These are phyloP conservation scores for Pelobates fuscus DNA, from an alignment of 2,113 vertebrate genomes.

Conservation along the genomic window DNA sequence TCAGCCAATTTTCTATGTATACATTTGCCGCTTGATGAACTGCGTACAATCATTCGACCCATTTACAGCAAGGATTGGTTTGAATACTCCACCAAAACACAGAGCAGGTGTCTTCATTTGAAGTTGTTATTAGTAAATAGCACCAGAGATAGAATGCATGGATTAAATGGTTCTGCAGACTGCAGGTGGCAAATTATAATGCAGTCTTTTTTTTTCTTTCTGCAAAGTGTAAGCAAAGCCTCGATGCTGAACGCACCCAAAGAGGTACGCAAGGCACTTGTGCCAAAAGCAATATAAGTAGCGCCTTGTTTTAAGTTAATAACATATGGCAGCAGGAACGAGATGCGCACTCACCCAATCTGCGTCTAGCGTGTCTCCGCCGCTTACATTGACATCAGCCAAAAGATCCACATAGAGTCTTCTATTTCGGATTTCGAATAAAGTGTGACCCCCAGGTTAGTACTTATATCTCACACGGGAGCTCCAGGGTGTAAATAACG, in stretches of 20 bases:
- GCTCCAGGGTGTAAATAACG: too few relatives aligned
- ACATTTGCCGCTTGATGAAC: not conserved
- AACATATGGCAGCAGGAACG: too few relatives aligned
- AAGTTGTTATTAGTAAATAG: not conserved
- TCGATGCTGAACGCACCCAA: not conserved
- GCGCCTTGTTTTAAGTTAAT: too few relatives aligned
- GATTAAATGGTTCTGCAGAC: not conserved
- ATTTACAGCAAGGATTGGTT: not conserved
- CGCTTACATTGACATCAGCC: not conserved
- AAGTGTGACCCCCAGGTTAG: too few relatives aligned
- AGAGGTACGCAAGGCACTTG: not conserved
- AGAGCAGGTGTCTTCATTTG: not conserved
- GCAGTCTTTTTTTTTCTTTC: not conserved
- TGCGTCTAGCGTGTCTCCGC: not conserved
- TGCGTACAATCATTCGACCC: not conserved
- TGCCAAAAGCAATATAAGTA: too few relatives aligned
- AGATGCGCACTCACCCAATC: too few relatives aligned
- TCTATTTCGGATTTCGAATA: too few relatives aligned
- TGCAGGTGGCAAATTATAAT: not conserved
- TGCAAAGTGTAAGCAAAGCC: not conserved
- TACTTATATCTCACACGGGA: too few relatives aligned
- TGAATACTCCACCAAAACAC: not conserved
- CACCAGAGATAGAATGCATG: not conserved
- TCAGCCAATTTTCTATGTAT: too few relatives aligned
- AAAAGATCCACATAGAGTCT: too few relatives aligned